phyloP scores from a whole-genome alignment of 1,140 invertebrate genomes.

The Pogonognathellus flavescens region DNA sequence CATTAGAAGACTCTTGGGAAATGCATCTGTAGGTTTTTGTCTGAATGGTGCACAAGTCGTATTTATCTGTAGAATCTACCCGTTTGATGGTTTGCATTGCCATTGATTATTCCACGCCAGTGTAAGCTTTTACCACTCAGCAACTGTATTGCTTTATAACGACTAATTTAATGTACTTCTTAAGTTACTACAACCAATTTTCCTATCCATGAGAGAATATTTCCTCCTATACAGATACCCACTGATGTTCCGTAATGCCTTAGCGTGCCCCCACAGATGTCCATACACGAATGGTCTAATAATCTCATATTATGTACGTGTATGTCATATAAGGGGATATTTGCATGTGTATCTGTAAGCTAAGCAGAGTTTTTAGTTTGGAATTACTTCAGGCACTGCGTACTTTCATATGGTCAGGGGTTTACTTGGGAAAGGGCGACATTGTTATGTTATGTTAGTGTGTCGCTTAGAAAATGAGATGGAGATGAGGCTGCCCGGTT shows the following conservation, averaged over 20 bases:
- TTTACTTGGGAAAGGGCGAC: too few species aligned
- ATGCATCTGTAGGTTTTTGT: not conserved
- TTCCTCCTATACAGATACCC: not conserved
- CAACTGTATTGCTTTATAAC: slow-evolving; percentile 41
- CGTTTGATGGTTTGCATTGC: not conserved
- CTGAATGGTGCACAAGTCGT: slow-evolving; percentile 21
- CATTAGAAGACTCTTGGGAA: slow-evolving; percentile 32
- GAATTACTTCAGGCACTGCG: too few species aligned
- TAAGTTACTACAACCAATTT: slow-evolving; percentile 44
- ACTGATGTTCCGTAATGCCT: not conserved
- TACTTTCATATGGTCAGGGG: too few species aligned
- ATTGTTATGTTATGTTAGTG: too few species aligned
- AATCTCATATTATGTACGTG: too few species aligned
- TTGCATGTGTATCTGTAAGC: too few species aligned
- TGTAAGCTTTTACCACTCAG: slow-evolving; percentile 19
- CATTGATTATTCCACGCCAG: slow-evolving; percentile 46
- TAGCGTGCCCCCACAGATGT: too few species aligned
- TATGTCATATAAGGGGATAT: too few species aligned
- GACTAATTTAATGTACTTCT: slow-evolving; percentile 47
- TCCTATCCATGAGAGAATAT: not conserved
- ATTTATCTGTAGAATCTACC: slow-evolving; percentile 19
- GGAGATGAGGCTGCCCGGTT: slow-evolving; percentile 46
- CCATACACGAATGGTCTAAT: too few species aligned
- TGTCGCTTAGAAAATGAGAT: slow-evolving; percentile 46
- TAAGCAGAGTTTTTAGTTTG: too few species aligned